Base-by-base conservation (phyloP, 1,140 invertebrate genomes). In the Polypedilum vanderplanki region DNA sequence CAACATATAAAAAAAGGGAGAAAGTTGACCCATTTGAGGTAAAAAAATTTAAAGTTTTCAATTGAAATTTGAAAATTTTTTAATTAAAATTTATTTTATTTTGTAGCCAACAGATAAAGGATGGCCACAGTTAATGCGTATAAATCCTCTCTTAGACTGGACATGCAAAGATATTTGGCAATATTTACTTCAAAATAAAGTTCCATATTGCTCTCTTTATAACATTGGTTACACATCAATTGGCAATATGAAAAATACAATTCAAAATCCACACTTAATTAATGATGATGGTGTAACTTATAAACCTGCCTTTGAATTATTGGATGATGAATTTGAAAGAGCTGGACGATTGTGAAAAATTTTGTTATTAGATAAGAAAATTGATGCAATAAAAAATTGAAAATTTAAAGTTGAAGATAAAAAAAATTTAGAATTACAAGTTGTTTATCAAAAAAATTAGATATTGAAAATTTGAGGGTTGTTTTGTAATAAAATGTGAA, bases 61-160 rank as follows among this genome's bases (percentile, higher is more conserved):
- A 18, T 15, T 15, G 41, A 15, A 73, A 74, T 24, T 75, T 64
- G n/a, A 64, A 40, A 57, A 20, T 75, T 70, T 75, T 74, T 24
- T n/a, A 57, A 24, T 74, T 12, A 67, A 22, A 41, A 73, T 65
- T 57, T 22, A 64, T 76, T 76, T 74, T 75, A 57, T 65, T 10
- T 40, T 2, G 1, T 83, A 90, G 91, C 87, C 89, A 85, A 96
- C 95, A 12, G 96, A 98, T 85, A 76, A 85, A 1, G 89, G 85
- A 73, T 98, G 96, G 96, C 95, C 96, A 4, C 84, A 89, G 79
- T 85, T 97, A 75, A 90, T 97, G 86, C 85, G 96, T 24, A 88
- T 98, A 8, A 94, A 88, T 82, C 95, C 96, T 0, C 84, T 98
- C 24, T 84, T 98, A 7, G 87, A 97, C 78, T 98, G 96, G 96